Conservation (phyloP, 2,888 invertebrate species). For the Troides oblongomaculatus region DNA sequence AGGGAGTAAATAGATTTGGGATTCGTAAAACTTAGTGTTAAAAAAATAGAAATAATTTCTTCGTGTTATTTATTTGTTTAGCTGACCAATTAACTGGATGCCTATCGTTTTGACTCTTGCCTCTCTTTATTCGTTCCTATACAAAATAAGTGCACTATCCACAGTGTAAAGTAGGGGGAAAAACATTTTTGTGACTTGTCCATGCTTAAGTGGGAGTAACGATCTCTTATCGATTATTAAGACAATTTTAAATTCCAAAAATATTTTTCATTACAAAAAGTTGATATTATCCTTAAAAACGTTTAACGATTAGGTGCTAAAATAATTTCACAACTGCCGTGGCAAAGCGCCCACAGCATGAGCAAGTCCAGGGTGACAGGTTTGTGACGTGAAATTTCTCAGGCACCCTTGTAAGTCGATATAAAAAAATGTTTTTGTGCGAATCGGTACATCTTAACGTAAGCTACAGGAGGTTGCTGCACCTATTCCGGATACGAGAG, state of each 20-base stretch:
- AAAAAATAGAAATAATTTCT: slow-evolving; percentile 19
- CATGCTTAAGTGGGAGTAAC: slow-evolving; percentile 8
- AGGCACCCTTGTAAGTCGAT: slow-evolving; percentile 54
- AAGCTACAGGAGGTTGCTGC: slow-evolving; percentile 37
- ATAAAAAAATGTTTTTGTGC: slow-evolving; percentile 56
- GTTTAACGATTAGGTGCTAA: neutral
- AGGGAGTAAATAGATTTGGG: slow-evolving; percentile 42
- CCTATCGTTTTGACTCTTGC: neutral
- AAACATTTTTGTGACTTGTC: slow-evolving; percentile 6
- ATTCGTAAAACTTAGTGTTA: slow-evolving; percentile 21
- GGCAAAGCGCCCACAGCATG: slow-evolving; percentile 3
- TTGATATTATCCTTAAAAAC: neutral
- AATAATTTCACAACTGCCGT: neutral
- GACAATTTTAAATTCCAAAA: neutral
- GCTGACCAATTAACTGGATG: no score
- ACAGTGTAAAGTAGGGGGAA: slow-evolving; percentile 47
- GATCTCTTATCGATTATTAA: neutral
- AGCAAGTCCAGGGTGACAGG: slow-evolving; percentile 33
- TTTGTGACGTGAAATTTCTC: slow-evolving; percentile 64
- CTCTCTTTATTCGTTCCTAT: slow-evolving; percentile 32
- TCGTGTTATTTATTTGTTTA: no score
- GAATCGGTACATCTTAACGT: slow-evolving; percentile 36
- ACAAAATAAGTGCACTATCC: slow-evolving; percentile 57
- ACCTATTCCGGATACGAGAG: slow-evolving; percentile 33
- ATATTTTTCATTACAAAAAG: neutral